Conservation (phyloP, 2,797 vertebrate species). For the Natrix natrix region DNA sequence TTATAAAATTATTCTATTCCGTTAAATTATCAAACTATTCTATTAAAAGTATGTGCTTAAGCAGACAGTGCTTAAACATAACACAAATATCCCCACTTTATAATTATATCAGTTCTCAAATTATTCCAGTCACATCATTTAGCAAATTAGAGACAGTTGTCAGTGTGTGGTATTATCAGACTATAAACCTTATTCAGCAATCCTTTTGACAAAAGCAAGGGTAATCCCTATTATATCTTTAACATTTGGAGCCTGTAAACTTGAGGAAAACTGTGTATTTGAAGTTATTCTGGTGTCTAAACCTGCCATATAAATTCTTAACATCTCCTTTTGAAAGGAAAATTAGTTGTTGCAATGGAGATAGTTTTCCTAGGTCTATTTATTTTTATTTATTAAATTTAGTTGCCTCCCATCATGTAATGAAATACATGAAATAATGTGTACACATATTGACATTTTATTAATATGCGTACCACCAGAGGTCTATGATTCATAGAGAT, state of each 20-base stretch:
- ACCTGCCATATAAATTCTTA: not conserved
- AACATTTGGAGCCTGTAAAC: not conserved
- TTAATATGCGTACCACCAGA: not conserved
- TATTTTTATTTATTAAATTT: not conserved
- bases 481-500: not conserved
- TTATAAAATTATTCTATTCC: not conserved
- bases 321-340: not conserved
- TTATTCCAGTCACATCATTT: not conserved
- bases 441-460: not conserved
- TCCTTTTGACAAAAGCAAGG: not conserved
- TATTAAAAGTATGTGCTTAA: conserved; percentile 27
- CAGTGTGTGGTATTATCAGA: not conserved
- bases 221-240: not conserved
- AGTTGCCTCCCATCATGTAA: not conserved
- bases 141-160: not conserved
- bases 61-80: conserved; percentile 28
- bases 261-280: not conserved
- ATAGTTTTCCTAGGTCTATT: not conserved
- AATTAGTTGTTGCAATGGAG: not conserved
- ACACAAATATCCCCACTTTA: not conserved
- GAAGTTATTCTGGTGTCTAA: not conserved
- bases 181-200: not conserved
- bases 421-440: not conserved
- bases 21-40: not conserved
- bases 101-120: not conserved